Evolutionary conservation across 2,888 invertebrate genomes (phyloP), one percentile per base, ranked within the genome.

Genomic region (Aproaerema taeniolella): DNA sequence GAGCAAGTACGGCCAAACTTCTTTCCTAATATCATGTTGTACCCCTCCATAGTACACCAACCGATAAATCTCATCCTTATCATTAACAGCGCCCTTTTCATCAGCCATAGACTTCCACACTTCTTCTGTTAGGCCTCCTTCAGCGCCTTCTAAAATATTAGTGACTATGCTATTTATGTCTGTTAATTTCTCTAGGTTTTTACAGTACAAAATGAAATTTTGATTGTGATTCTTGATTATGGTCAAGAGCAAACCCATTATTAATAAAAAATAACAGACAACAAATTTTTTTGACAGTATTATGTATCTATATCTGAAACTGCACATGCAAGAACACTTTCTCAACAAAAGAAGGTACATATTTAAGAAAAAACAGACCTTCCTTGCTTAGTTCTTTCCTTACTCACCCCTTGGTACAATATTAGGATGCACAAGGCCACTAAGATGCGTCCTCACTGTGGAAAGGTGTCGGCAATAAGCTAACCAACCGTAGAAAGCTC

Each of bases 401-500:
- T n/a, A n/a, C n/a, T n/a, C n/a, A 90, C 90, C 87, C 65, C 89
- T 89, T 33, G 89, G 88, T 8, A 93, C 85, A 39, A 95, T 94
- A 46, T 88, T 89, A 0, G 91, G 88, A 68, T 95, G 91, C 0
- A 98, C 95, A 11, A 98, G 85, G 0, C 96, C 96, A 17, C 96
- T 95, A 10, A 98, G 89, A 80, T 98, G 98, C 0, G 95, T 97
- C 30, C 97, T 85, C 0, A 98, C 96, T 0, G 97, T 98, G 24
- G 95, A 93, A 60, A 98, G 85, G 63, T 98, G 97, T 11, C 97
- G 88, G 62, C 97, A 97, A 69, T 98, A 96, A 1, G 97, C 96
- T 45, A 97, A 85, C 98, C 97, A 98, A 34, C 98, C 98, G 70
- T 97, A 97, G 78, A 98, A 98, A 9, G 98, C 98, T 42, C 98